Evolutionary conservation across 2,888 invertebrate species (phyloP).

Genomic region (Drosophila kanekoi): DNA sequence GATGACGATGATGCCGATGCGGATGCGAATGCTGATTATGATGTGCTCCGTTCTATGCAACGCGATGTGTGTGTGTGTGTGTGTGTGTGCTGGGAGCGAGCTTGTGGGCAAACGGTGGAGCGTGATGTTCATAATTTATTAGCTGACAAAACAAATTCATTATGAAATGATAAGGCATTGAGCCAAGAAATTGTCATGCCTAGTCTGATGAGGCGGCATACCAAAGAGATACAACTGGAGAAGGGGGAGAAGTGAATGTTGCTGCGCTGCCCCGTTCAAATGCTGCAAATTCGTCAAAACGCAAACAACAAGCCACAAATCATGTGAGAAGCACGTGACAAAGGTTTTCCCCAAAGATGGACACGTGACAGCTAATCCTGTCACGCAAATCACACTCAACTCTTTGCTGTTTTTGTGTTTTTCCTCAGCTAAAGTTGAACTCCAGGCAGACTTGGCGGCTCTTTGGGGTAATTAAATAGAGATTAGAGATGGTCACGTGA

Average conservation of each 20-base stretch:
- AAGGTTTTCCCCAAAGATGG: slow-evolving; percentile 37
- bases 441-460: slow-evolving; percentile 3
- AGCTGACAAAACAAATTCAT: slow-evolving; percentile 82
- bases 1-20: slow-evolving; percentile 39
- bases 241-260: not conserved
- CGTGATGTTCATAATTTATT: slow-evolving; percentile 79
- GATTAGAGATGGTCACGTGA: slow-evolving; percentile 56
- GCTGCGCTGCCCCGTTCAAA: not conserved
- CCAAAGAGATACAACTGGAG: slow-evolving; percentile 25
- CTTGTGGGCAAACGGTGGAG: slow-evolving; percentile 56
- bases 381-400: slow-evolving; percentile 62
- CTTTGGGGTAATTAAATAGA: slow-evolving; percentile 43
- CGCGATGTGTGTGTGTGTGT: not conserved
- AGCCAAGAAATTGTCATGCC: slow-evolving; percentile 67
- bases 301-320: slow-evolving; percentile 28
- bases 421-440: not conserved
- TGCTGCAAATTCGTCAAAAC: slow-evolving; percentile 22
- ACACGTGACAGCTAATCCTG: slow-evolving; percentile 62
- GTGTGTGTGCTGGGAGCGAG: slow-evolving; percentile 2
- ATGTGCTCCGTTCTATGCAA: slow-evolving; percentile 44
- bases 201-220: slow-evolving; percentile 48
- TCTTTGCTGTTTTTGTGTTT: slow-evolving; percentile 18
- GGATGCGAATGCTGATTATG: slow-evolving; percentile 67
- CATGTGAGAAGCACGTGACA: slow-evolving; percentile 55
- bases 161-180: slow-evolving; percentile 75